phyloP scores from a whole-genome alignment of 2,797 vertebrate genomes.

The Craterocephalus amniculus region DNA sequence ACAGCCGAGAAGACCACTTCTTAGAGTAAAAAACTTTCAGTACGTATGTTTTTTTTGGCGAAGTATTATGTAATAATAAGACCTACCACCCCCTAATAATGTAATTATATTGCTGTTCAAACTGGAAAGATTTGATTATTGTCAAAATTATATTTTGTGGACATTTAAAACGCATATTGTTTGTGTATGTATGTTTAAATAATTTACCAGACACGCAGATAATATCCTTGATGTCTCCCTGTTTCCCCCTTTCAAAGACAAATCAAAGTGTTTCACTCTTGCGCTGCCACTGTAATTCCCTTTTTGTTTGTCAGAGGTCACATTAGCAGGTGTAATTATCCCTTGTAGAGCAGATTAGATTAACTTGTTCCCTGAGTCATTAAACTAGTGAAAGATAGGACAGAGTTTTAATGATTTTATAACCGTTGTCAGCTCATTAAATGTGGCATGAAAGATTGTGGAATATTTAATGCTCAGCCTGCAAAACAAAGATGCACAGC shows the following conservation, averaged over 20 bases:
- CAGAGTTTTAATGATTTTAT: not conserved
- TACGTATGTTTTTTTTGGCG: conserved; percentile 15
- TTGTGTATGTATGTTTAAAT: no score
- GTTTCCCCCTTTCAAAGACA: conserved; percentile 7
- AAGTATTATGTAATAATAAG: conserved; percentile 60
- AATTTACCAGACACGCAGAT: not conserved
- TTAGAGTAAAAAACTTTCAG: not conserved
- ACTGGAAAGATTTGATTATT: not conserved
- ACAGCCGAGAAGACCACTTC: not conserved
- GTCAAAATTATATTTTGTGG: not conserved
- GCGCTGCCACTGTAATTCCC: not conserved
- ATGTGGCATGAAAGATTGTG: not conserved
- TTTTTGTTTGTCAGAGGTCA: conserved; percentile 13
- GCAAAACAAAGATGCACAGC: not conserved
- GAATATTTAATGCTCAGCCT: not conserved
- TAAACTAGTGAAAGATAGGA: conserved; percentile 14
- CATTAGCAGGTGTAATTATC: conserved; percentile 41
- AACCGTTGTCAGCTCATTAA: conserved; percentile 2
- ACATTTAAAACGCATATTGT: not conserved
- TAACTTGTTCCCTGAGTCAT: conserved; percentile 5
- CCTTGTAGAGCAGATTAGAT: conserved; percentile 42
- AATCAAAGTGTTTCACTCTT: conserved; percentile 45
- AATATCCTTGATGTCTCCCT: not conserved
- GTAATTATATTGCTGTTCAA: conserved; percentile 1
- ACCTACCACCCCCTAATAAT: conserved; percentile 29